Evolutionary conservation across 2,888 invertebrate species (phyloP).

Genomic region (Trisateles emortualis): DNA sequence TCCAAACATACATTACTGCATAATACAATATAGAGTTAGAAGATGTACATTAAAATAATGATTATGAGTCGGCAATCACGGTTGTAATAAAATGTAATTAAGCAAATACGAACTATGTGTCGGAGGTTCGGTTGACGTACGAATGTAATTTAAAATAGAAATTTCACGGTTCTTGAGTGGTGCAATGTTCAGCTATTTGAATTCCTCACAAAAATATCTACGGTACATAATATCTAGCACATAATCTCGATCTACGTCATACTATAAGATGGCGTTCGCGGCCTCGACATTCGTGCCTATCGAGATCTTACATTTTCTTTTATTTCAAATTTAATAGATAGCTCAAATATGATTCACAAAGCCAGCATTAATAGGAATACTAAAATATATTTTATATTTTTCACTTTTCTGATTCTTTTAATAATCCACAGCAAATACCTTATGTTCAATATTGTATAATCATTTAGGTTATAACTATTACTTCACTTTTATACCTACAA

Average conservation of each 20-base stretch:
- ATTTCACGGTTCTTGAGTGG: constrained; percentile 27
- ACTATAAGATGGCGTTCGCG: constrained; percentile 39
- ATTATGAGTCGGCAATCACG: no score
- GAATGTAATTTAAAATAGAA: constrained; percentile 24
- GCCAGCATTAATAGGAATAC: constrained; percentile 47
- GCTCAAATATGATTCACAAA: constrained; percentile 20
- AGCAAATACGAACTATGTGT: constrained; percentile 10
- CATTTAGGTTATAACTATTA: constrained; percentile 19
- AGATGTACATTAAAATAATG: background rate
- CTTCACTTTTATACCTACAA: constrained; percentile 24
- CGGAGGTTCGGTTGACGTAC: constrained; percentile 5
- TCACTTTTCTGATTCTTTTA: background rate
- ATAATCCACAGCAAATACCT: background rate
- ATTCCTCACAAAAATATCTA: constrained; percentile 44
- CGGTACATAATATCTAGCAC: constrained; percentile 39
- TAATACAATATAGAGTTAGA: no score
- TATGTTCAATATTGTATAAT: constrained; percentile 2
- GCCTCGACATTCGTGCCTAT: constrained; percentile 32
- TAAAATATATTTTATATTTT: background rate
- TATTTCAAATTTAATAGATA: constrained; percentile 20
- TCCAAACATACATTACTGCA: background rate
- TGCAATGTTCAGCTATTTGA: constrained; percentile 34
- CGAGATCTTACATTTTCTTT: constrained; percentile 22
- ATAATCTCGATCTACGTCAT: constrained; percentile 42
- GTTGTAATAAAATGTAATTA: constrained; percentile 1